Evolutionary conservation across 2,113 vertebrate genomes (phyloP), one percentile per base, ranked within the genome.

Genomic region (Cyprinus carpio): DNA sequence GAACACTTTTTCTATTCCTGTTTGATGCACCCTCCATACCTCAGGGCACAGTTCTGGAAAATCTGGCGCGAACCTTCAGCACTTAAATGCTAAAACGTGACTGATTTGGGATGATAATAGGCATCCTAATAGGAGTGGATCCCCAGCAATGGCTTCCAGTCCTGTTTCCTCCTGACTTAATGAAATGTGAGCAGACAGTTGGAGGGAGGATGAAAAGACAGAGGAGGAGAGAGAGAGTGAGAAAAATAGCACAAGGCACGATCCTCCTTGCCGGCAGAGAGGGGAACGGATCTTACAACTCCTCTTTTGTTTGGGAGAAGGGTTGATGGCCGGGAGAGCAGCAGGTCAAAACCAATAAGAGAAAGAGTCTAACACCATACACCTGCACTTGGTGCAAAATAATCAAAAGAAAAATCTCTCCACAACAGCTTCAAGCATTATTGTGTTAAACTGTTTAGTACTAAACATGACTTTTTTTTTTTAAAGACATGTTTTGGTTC

Each of bases 51-150:
- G 88, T 29, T 89, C 90, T 89, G 91, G 89, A 92, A 92, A 93
- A 90, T 93, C 90, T 91, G 81, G 89, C 84, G 84, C 93, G 93
- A 95, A 94, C 93, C 92, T 92, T 93, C 90, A 89, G 94, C 93
- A 93, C 94, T 95, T 95, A 94, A 94, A 93, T 94, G 93, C 90
- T 94, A 94, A 94, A 94, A 94, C 90, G 90, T 90, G 85, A 93
- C 92, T 92, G 94, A 94, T 94, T 94, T 93, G 91, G 89, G 90
- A 93, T 94, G 94, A 94, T 94, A 95, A 94, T 94, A 92, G 92
- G 85, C 85, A 54, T 88, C 89, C 90, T 94, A 95, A 95, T 94
- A 93, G 93, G 92, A 94, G 92, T 90, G 92, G 93, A 94, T 94
- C 90, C 88, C 87, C 91, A 84, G 92, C 91, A 91, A 94, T 93